phyloP scores from a whole-genome alignment of 2,797 vertebrate genomes.

The Clarias platycephalus region DNA sequence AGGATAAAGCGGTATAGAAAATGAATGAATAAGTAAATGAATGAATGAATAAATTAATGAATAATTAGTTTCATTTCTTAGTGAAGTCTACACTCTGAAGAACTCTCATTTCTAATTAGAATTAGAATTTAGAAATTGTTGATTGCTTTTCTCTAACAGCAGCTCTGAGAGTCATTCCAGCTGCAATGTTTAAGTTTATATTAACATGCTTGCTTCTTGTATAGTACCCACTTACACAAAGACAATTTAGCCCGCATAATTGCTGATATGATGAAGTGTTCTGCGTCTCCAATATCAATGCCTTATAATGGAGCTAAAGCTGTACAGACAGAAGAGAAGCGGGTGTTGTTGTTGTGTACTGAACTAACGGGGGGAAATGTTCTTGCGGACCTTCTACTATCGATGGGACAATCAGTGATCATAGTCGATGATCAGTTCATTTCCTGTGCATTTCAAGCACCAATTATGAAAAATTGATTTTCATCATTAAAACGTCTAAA shows the following conservation, averaged over 20 bases:
- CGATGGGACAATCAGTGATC: too few species aligned
- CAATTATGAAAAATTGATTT: too few species aligned
- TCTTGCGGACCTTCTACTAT: not conserved
- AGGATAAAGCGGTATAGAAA: too few species aligned
- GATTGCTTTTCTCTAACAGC: not conserved
- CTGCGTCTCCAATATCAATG: not conserved
- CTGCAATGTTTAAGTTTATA: not conserved
- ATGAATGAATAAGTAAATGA: too few species aligned
- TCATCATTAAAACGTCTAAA: too few species aligned
- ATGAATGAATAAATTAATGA: too few species aligned
- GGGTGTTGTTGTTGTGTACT: not conserved
- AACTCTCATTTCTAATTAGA: not conserved
- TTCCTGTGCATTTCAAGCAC: too few species aligned
- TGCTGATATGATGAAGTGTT: not conserved
- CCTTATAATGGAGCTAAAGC: not conserved
- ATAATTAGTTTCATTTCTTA: not conserved
- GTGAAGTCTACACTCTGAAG: not conserved
- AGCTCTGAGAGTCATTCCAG: not conserved
- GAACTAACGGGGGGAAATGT: not conserved
- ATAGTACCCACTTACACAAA: not conserved
- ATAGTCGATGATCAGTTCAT: too few species aligned
- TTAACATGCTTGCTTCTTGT: not conserved
- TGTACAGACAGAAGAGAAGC: not conserved
- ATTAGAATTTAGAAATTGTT: not conserved
- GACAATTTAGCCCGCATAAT: not conserved